Evolutionary conservation across 2,113 vertebrate genomes (phyloP).

Genomic region (Cromileptes altivelis): DNA sequence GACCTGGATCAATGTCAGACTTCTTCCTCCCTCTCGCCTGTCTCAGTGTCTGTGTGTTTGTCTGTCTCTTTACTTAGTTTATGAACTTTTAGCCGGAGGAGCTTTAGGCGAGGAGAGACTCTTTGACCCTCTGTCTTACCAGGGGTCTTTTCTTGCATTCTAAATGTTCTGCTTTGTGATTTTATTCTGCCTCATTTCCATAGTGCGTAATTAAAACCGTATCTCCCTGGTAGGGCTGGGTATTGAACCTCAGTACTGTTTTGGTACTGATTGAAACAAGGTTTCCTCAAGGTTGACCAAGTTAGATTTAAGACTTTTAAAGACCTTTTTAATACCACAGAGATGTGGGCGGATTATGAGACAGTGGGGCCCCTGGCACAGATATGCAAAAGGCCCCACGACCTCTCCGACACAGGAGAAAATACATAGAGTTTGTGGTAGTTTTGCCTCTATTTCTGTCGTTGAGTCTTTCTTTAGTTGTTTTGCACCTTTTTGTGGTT

Average conservation of each 20-base stretch:
- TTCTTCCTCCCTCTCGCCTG: neutral
- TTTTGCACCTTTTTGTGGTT: no score
- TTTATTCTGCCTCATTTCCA: neutral
- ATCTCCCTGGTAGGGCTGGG: neutral
- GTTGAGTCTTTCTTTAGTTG: no score
- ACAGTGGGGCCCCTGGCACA: no score
- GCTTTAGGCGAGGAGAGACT: neutral
- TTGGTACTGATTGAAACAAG: neutral
- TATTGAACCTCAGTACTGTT: neutral
- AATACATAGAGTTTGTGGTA: no score
- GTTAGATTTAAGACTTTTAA: neutral
- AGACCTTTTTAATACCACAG: neutral
- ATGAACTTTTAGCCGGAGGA: conserved; percentile 26
- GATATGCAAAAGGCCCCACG: no score
- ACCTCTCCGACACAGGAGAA: no score
- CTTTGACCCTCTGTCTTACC: neutral
- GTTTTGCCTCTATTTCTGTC: no score
- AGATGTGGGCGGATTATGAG: no score
- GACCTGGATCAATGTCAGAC: conserved; percentile 40
- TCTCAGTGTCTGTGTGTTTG: conserved; percentile 21
- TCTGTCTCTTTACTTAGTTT: conserved; percentile 16
- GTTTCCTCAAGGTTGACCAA: neutral
- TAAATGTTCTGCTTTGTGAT: conserved; percentile 3
- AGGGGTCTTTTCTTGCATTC: neutral
- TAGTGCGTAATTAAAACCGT: neutral